These are phyloP conservation scores for Lophotriccus pileatus DNA, from an alignment of 2,797 vertebrate species.

Conservation along the genomic window DNA sequence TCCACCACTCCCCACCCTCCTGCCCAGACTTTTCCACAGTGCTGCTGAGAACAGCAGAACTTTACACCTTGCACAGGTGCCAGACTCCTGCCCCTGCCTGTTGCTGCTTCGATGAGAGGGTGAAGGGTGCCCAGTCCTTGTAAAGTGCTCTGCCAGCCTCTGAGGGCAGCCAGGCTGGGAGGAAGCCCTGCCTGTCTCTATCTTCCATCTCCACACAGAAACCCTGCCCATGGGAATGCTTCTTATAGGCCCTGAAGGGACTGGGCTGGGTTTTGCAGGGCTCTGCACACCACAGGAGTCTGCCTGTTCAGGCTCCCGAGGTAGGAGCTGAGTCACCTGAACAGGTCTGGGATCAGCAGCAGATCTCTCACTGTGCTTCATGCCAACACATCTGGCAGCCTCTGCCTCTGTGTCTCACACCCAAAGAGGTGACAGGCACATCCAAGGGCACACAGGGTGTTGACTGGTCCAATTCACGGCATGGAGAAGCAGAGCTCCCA, in stretches of 20 bases:
- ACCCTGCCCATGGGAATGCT: not conserved
- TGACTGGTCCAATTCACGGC: not conserved
- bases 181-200: not conserved
- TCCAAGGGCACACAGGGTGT: not conserved
- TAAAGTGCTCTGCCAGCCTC: not conserved
- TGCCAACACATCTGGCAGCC: not conserved
- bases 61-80: not conserved
- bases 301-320: not conserved
- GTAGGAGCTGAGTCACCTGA: not conserved
- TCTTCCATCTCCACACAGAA: not conserved
- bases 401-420: not conserved
- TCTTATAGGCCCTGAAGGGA: not conserved
- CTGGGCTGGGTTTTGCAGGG: not conserved
- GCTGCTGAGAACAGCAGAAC: not conserved
- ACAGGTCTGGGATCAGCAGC: not conserved
- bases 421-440: not conserved
- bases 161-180: not conserved
- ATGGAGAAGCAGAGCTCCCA: not conserved
- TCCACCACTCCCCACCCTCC: not conserved
- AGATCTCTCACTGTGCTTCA: not conserved
- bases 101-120: not conserved
- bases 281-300: not conserved
- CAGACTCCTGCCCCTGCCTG: not conserved
- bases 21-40: not conserved
- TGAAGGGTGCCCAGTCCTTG: not conserved